These are phyloP conservation scores for Dissostichus mawsoni DNA, from an alignment of 2,113 vertebrate genomes.

Conservation along the genomic window DNA sequence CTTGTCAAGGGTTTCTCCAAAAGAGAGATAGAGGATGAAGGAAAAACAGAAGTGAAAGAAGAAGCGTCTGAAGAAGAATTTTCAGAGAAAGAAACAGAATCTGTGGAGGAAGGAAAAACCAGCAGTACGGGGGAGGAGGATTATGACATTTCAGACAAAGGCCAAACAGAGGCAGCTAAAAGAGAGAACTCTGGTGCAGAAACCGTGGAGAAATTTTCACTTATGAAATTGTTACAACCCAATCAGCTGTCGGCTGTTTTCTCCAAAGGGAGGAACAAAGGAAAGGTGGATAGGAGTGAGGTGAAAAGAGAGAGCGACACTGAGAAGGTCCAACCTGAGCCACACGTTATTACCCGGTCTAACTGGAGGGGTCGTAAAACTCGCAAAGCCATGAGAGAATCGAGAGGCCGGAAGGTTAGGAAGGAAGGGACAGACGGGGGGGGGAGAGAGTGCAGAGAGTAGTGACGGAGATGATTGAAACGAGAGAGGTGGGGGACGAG, in stretches of 20 bases:
- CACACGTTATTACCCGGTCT: background rate
- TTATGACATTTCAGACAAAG: background rate
- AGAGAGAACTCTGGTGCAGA: background rate
- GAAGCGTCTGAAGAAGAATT: background rate
- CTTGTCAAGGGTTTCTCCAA: constrained; percentile 30
- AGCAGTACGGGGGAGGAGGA: background rate
- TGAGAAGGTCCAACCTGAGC: background rate
- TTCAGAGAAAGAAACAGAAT: background rate
- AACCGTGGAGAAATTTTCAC: background rate
- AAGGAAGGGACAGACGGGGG: background rate
- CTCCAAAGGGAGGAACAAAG: constrained; percentile 21
- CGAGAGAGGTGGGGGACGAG: background rate
- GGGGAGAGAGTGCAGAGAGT: background rate
- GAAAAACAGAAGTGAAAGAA: constrained; percentile 35
- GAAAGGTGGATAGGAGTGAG: constrained; percentile 20
- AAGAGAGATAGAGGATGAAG: background rate
- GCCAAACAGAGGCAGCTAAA: background rate
- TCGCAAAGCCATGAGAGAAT: constrained; percentile 64
- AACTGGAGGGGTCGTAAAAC: constrained; percentile 69
- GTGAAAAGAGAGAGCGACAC: background rate
- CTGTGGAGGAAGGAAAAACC: background rate
- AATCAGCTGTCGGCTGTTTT: background rate
- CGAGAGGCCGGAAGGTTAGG: constrained; percentile 40
- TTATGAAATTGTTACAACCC: constrained; percentile 2
- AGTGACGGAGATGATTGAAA: background rate